These are phyloP conservation scores for Chondrosia reniformis DNA, from an alignment of 37 sponge, comb jelly and placozoan genomes.

Conservation along the genomic window DNA sequence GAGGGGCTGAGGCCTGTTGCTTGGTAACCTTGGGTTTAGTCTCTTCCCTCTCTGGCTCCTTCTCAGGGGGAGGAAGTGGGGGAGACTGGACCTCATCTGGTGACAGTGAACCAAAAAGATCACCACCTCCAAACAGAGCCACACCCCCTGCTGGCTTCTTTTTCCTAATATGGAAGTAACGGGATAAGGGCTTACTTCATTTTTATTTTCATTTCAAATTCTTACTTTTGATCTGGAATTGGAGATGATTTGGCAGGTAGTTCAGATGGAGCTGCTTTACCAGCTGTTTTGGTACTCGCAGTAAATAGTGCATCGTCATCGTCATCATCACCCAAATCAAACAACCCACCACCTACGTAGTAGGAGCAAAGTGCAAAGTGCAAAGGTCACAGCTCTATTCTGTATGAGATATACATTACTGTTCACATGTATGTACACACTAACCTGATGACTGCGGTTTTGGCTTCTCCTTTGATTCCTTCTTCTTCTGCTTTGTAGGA, in stretches of 20 bases:
- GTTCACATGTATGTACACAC: neutral
- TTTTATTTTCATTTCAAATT: too few relatives aligned
- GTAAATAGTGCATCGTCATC: slow-evolving; percentile 31
- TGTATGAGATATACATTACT: too few relatives aligned
- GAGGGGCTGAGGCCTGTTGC: neutral
- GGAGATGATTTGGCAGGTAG: neutral
- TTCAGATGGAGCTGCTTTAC: neutral
- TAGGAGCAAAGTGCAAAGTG: neutral
- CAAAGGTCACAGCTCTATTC: too few relatives aligned
- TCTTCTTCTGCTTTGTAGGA: too few relatives aligned
- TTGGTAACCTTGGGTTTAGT: neutral
- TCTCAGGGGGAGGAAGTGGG: neutral
- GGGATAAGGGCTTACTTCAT: too few relatives aligned
- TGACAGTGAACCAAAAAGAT: neutral
- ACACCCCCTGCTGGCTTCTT: slow-evolving; percentile 83
- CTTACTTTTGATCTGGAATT: too few relatives aligned
- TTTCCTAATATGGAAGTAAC: slow-evolving; percentile 16
- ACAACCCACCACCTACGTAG: slow-evolving; percentile 19
- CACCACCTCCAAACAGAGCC: slow-evolving; percentile 72
- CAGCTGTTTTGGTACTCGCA: neutral
- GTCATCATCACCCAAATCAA: slow-evolving; percentile 34
- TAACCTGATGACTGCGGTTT: neutral
- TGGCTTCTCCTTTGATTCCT: neutral
- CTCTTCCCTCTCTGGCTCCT: neutral
- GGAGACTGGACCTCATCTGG: too few relatives aligned